Evolutionary conservation across 2,888 invertebrate species (phyloP).

Genomic region (Hyalella azteca): DNA sequence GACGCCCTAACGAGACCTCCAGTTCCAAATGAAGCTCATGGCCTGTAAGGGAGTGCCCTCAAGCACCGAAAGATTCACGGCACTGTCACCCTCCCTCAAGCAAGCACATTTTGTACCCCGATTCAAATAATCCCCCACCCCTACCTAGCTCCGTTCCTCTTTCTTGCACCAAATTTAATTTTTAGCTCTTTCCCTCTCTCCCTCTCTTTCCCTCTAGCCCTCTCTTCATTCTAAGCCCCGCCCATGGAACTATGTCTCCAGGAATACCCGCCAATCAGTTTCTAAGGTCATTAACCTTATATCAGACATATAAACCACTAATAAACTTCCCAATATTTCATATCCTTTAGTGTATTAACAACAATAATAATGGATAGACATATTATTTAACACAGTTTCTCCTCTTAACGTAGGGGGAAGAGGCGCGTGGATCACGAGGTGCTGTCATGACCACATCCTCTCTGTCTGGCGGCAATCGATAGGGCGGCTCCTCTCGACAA

Average conservation of each 20-base stretch:
- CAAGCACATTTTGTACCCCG: conserved; percentile 17
- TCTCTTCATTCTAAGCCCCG: conserved; percentile 39
- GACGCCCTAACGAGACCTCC: no score
- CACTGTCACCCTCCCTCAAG: not conserved
- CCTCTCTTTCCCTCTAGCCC: conserved; percentile 42
- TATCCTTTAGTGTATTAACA: not conserved
- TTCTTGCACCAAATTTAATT: not conserved
- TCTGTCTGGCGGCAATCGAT: conserved; percentile 26
- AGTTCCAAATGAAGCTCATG: no score
- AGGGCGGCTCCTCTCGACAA: conserved; percentile 19
- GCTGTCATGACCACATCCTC: conserved; percentile 25
- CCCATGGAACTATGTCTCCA: not conserved
- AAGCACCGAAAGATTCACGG: no score
- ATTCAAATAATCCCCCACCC: conserved; percentile 1
- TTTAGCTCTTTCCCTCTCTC: conserved; percentile 37
- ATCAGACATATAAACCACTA: not conserved
- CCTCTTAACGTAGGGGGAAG: not conserved
- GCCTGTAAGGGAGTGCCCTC: no score
- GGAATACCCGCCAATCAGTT: not conserved
- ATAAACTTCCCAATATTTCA: not conserved
- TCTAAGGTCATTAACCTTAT: not conserved
- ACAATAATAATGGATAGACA: not conserved
- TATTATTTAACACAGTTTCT: not conserved
- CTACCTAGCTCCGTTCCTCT: conserved; percentile 1
- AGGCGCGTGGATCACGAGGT: not conserved